A percentile compares a stretch with the other conserved stretches of the same genome.
Conservation (phyloP, 2,113 vertebrate species). For the Pterophyllum scalare region DNA sequence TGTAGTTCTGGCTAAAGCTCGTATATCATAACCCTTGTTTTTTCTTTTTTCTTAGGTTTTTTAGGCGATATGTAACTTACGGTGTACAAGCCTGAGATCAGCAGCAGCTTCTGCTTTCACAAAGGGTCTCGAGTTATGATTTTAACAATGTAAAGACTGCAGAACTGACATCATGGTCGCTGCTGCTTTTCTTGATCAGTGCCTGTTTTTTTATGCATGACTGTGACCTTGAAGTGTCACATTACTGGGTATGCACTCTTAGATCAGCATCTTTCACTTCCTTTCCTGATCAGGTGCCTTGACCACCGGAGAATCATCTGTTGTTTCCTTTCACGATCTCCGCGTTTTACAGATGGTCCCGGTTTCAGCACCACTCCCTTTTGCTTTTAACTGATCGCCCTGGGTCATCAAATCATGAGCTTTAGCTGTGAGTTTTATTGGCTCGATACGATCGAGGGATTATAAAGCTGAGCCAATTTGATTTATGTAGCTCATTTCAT, state of each 20-base stretch:
- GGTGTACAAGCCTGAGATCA: background rate
- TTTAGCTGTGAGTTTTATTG: slow-evolving; percentile 9
- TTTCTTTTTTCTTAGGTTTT: too few relatives aligned
- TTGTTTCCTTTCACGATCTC: background rate
- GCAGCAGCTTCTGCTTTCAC: background rate
- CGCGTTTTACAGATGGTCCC: background rate
- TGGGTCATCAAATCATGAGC: background rate
- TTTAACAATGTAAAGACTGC: background rate
- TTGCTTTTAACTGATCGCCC: background rate
- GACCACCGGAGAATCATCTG: background rate
- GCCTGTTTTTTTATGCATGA: background rate
- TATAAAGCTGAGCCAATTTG: slow-evolving; percentile 3
- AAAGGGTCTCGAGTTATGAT: background rate
- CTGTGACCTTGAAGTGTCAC: background rate
- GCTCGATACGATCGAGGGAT: background rate
- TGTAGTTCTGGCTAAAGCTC: background rate
- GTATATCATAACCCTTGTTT: too few relatives aligned
- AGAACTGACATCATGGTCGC: background rate
- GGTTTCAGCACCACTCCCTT: background rate
- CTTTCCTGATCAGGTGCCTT: background rate
- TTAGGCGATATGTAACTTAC: background rate
- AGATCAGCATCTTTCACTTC: slow-evolving; percentile 54
- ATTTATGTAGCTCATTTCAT: too few relatives aligned
- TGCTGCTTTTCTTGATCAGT: background rate
- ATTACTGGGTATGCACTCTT: accelerated